phyloP scores from a whole-genome alignment of 2,888 invertebrate genomes.

The Amiota minor region DNA sequence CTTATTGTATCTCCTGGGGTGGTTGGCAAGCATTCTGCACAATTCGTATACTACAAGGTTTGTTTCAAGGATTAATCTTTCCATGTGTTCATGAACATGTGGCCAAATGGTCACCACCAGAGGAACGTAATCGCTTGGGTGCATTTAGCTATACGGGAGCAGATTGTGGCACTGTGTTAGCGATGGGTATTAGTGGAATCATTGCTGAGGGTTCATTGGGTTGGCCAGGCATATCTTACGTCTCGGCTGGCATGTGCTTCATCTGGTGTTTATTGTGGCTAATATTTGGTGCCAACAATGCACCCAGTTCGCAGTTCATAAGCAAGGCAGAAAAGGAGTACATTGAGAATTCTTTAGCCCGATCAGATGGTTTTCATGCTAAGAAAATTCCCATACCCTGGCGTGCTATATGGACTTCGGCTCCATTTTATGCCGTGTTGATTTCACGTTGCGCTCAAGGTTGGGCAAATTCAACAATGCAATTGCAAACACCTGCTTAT shows the following conservation, averaged over 20 bases:
- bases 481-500: constrained; percentile 79
- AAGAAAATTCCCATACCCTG: constrained; percentile 76
- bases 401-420: constrained; percentile 78
- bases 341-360: constrained; percentile 75
- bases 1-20: constrained; percentile 78
- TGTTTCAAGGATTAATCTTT: constrained; percentile 80
- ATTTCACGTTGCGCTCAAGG: constrained; percentile 79
- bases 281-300: constrained; percentile 76
- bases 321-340: constrained; percentile 76
- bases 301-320: constrained; percentile 76
- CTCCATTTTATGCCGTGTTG: constrained; percentile 77
- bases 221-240: constrained; percentile 81
- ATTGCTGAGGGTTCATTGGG: constrained; percentile 77
- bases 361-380: constrained; percentile 49
- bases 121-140: constrained; percentile 77
- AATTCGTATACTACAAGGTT: constrained; percentile 79
- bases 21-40: constrained; percentile 78
- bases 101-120: constrained; percentile 81
- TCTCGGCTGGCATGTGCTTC: constrained; percentile 75
- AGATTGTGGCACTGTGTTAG: constrained; percentile 80
- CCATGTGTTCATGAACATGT: constrained; percentile 80
- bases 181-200: constrained; percentile 78
- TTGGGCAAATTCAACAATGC: constrained; percentile 81
- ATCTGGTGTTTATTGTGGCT: constrained; percentile 76
- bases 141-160: constrained; percentile 77